Conservation (phyloP, 2,113 vertebrate genomes). For the Uropsilus gracilis region DNA sequence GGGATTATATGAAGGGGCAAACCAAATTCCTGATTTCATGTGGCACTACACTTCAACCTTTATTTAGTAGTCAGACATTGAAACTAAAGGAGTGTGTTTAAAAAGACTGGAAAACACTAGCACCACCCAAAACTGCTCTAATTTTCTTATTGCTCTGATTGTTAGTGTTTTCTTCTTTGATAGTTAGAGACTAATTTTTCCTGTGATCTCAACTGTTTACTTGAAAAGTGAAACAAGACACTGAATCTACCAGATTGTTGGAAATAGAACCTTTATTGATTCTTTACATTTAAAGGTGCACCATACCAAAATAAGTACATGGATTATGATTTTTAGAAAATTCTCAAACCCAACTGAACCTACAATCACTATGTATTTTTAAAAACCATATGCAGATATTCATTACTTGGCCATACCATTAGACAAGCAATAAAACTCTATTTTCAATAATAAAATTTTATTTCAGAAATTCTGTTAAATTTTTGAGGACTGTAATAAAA, state of each 20-base stretch:
- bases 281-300: not conserved
- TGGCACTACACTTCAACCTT: not conserved
- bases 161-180: not conserved
- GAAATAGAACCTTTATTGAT: not conserved
- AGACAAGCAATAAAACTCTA: not conserved
- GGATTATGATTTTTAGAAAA: not conserved
- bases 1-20: not conserved
- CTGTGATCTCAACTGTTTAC: not conserved
- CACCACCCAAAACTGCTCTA: not conserved
- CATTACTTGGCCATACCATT: not conserved
- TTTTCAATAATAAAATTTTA: not conserved
- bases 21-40: not conserved
- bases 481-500: not conserved
- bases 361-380: not conserved
- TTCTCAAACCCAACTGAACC: not conserved
- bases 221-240: not conserved
- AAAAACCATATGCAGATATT: not conserved
- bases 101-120: not conserved
- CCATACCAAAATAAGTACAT: not conserved
- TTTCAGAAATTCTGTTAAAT: not conserved
- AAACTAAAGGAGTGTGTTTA: not conserved
- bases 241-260: not conserved
- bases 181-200: not conserved
- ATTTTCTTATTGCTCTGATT: not conserved
- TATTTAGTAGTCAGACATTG: not conserved